Base-by-base conservation (phyloP, 2,113 vertebrate genomes). In the Neotoma lepida region DNA sequence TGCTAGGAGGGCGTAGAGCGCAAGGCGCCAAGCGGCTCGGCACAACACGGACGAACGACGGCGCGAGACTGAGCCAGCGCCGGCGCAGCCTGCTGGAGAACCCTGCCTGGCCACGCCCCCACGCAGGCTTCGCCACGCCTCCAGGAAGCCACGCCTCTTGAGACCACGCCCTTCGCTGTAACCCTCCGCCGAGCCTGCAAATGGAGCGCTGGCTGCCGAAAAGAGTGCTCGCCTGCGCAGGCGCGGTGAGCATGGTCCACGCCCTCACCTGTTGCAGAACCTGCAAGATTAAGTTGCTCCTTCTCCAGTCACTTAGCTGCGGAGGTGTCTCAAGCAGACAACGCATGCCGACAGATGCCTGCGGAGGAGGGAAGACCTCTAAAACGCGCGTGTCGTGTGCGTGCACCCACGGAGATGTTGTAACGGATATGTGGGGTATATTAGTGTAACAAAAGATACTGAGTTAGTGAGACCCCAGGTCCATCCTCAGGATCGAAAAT, bases 41-140 rank as follows among this genome's bases (percentile, higher is more conserved):
- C 14, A 10, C 5, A 17, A 39, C n/a, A 39, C 51, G n/a, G 54
- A 17, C 54, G 26, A 74, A 61, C 70, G 10, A 71, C 74, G 98
- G 97, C 85, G 96, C 98, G 91, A 61, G 99, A 89, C 98, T 98
- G 33, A 98, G 99, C 98, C 98, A 68, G 86, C 94, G 74, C 44
- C 63, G 5, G 58, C 49, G 12, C 78, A 39, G 5, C 7, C 6
- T 0, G 0, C 0, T 0, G 0, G 2, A 0, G 46, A 35, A 30
- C 86, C 49, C 8, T 1, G 0, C 0, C 0, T 76, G 0, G 0
- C 2, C 22, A 2, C 3, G 0, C 90, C 95, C 0, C 63, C 0
- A 51, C 51, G 20, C 7, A 0, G 0, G n/a, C 0, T 0, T 1
- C 2, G 0, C 90, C 87, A 0, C 86, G 46, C 85, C 68, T 35